These are phyloP conservation scores for Meiosimyza decipiens DNA, from an alignment of 2,888 invertebrate genomes.

Conservation along the genomic window DNA sequence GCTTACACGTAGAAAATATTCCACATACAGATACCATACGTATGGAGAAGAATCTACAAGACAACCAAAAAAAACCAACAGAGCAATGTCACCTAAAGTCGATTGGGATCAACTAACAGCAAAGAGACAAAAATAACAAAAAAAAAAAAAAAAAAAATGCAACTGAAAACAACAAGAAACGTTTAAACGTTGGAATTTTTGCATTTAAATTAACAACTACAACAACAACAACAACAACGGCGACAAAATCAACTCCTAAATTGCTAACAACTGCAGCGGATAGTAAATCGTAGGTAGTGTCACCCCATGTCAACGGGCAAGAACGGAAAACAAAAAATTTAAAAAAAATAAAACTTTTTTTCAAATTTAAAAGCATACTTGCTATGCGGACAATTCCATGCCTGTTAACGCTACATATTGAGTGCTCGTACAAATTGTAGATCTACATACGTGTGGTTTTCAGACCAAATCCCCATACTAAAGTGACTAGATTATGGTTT, in stretches of 20 bases:
- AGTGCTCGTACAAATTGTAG: no score
- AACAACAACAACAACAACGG: constrained; percentile 14
- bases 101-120: constrained; percentile 28
- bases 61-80: constrained; percentile 9
- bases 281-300: constrained; percentile 26
- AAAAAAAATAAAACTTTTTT: not conserved
- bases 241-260: not conserved
- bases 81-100: constrained; percentile 25
- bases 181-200: constrained; percentile 29
- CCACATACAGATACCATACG: not conserved
- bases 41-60: not conserved
- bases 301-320: constrained; percentile 19
- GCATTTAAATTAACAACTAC: constrained; percentile 12
- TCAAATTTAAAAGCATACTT: not conserved
- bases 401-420: no score
- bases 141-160: not conserved
- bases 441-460: no score
- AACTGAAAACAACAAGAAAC: not conserved
- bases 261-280: not conserved
- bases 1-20: not conserved
- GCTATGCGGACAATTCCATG: constrained; percentile 25
- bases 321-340: not conserved
- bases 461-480: no score
- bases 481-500: no score
- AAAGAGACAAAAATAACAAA: not conserved